Base-by-base conservation (phyloP, 2,888 invertebrate species). In the Mesorhabditis spiculigera region DNA sequence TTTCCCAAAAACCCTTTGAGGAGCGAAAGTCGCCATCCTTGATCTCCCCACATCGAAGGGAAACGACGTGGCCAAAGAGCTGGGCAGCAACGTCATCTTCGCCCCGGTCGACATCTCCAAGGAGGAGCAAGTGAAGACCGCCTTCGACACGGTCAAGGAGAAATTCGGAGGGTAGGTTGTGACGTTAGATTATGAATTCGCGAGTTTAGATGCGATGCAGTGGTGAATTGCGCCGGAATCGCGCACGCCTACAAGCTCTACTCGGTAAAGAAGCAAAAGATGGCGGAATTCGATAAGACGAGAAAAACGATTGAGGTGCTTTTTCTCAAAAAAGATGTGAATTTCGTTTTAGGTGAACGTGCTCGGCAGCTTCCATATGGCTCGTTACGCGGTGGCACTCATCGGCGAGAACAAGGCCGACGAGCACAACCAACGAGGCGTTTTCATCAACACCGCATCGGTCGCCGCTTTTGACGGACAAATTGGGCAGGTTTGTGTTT, bases 391-490 rank as follows among this genome's bases (percentile, higher is more conserved):
- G 0, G 92, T 90, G 0, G 93, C 92, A 0, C 78, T 94, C 65
- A 93, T 99, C 86, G 74, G 82, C 28, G 80, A 91, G 81, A 96
- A 96, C 86, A 88, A 90, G 68, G 92, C 93, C 10, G 58, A 50
- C 58, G n/a, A 10, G n/a, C 5, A 10, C 87, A 93, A 93, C 0
- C 92, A 93, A 85, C 90, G 95, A 78, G 98, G 98, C 10, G 94
- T 96, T 0, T 90, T 98, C 70, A 89, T 99, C 0, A 97, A 97
- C 86, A 98, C 97, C 0, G 92, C 97, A 0, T 93, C 95, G 69
- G 91, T 95, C 5, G 94, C 96, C 62, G 98, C 96, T 0, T 96
- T 89, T 85, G 98, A 98, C 68, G 98, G 97, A 0, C 96, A 97
- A 87, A 92, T 92, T 75, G 97, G 96, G 0, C 97, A 98, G 87